Evolutionary conservation across 2,797 vertebrate species (phyloP).

Genomic region (Coendou prehensilis): DNA sequence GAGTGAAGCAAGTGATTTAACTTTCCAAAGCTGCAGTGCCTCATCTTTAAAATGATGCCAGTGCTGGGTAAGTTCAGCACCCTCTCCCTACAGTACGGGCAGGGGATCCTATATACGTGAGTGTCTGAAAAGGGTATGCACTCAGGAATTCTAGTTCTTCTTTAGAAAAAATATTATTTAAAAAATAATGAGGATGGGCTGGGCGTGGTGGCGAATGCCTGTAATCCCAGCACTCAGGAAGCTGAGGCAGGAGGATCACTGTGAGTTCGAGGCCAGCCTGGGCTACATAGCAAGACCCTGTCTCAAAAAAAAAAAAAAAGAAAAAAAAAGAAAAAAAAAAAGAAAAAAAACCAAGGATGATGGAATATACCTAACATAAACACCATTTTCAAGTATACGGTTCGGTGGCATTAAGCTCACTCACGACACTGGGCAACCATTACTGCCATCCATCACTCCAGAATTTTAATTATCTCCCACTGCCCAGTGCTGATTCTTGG

Average conservation of each 20-base stretch:
- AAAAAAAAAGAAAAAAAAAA: no score
- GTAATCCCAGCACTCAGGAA: no score
- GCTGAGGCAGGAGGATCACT: no score
- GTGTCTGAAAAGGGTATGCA: background rate
- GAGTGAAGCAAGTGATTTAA: background rate
- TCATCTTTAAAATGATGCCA: background rate
- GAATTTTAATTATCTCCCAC: background rate
- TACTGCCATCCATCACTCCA: background rate
- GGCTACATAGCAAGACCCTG: no score
- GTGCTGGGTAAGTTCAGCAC: background rate
- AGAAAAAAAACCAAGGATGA: background rate
- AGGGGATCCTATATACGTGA: rapidly evolving
- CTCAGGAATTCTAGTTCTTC: background rate
- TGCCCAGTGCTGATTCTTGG: background rate
- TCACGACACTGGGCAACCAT: background rate
- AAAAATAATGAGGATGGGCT: background rate
- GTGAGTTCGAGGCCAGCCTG: no score
- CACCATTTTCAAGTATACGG: background rate
- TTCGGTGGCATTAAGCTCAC: background rate
- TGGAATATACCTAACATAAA: background rate
- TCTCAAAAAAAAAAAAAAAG: no score
- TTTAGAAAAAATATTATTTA: background rate
- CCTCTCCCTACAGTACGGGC: no score
- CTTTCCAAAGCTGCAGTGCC: background rate
- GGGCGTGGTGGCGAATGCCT: no score